Conservation (phyloP, 2,888 invertebrate species). For the Lycophotia porphyrea region DNA sequence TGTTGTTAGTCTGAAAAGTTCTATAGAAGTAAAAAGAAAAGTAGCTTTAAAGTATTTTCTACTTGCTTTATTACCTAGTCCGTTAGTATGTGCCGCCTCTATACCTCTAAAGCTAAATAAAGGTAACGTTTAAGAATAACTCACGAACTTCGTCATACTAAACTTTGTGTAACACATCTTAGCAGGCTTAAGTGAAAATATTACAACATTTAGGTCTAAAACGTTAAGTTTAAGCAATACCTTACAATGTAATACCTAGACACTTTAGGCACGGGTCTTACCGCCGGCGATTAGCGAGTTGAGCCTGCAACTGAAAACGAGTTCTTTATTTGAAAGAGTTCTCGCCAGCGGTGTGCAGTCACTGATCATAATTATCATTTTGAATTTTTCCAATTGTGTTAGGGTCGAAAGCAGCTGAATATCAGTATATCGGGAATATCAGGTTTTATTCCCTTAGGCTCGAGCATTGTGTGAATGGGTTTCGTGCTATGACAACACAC, state of each 20-base stretch:
- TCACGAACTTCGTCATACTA: background rate
- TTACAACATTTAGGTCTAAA: slow-evolving; percentile 9
- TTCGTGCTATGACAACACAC: no score
- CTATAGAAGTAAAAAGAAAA: background rate
- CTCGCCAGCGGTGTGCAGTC: background rate
- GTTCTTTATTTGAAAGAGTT: background rate
- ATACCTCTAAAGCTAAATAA: background rate
- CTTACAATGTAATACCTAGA: slow-evolving; percentile 20
- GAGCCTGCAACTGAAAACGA: background rate
- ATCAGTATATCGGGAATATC: no score
- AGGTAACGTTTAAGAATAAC: background rate
- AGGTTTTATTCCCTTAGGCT: no score
- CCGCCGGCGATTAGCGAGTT: background rate
- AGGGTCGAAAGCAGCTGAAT: background rate
- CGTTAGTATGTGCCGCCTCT: background rate
- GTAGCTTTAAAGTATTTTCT: background rate
- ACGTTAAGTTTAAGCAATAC: slow-evolving; percentile 10
- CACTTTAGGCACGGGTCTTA: background rate
- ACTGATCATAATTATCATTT: background rate
- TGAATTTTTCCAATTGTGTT: background rate
- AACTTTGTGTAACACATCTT: background rate
- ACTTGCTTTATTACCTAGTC: background rate
- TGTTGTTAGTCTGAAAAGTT: background rate
- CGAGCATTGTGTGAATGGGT: no score
- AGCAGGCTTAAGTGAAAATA: slow-evolving; percentile 18